Evolutionary conservation across 2,797 vertebrate genomes (phyloP).

Genomic region (Aratinga solstitialis): DNA sequence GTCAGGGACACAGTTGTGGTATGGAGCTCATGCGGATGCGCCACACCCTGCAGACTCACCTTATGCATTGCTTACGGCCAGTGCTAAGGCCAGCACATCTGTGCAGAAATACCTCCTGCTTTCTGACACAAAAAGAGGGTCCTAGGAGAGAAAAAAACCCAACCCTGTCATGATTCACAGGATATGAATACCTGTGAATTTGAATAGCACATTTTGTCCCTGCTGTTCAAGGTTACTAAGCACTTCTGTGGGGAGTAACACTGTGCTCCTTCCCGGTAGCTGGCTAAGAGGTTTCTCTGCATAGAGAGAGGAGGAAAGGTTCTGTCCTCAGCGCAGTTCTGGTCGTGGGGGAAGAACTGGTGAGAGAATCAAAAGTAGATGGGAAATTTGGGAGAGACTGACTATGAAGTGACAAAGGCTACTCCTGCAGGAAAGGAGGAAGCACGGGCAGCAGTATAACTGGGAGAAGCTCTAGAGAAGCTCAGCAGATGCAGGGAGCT

Average conservation of each 20-base stretch:
- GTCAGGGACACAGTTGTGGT: accelerated
- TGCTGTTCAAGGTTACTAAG: neutral
- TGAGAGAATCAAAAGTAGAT: neutral
- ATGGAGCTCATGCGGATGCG: accelerated
- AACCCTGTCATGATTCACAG: accelerated
- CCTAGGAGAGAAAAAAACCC: neutral
- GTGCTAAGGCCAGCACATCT: neutral
- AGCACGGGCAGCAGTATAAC: accelerated
- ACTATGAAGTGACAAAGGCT: neutral
- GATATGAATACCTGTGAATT: neutral
- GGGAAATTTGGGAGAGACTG: neutral
- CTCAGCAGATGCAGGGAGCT: accelerated
- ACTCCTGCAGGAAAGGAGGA: neutral
- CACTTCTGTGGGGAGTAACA: neutral
- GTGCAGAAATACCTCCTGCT: neutral
- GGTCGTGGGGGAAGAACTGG: neutral
- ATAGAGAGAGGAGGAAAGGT: neutral
- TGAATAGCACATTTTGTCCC: neutral
- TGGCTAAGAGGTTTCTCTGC: neutral
- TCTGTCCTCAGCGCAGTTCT: neutral
- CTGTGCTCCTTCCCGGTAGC: neutral
- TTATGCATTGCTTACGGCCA: accelerated
- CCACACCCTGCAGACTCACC: accelerated
- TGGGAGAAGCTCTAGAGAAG: neutral
- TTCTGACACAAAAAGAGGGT: neutral